Evolutionary conservation across 2,888 invertebrate genomes (phyloP), one percentile per base, ranked within the genome.

Genomic region (Alentia gelatinosa): DNA sequence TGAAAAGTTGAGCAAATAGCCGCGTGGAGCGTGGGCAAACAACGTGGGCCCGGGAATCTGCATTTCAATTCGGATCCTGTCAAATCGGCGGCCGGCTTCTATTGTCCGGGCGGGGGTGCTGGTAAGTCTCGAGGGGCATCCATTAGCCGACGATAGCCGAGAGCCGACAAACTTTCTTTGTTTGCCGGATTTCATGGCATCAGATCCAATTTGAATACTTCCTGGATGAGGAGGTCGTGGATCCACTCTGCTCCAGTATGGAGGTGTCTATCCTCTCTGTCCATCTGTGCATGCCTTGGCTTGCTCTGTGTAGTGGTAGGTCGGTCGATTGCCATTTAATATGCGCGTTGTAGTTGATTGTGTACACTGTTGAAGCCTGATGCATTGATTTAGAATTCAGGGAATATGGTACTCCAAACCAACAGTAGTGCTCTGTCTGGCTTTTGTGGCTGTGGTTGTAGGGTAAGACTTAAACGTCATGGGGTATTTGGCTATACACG

Each of bases 1-100:
- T 83, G 83, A 83, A 3, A 83, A 5, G 83, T 83, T 83, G 40
- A 1, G 83, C 37, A 83, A 83, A 83, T 83, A 83, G 39, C 3
- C 35, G n/a, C 35, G 83, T 35, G 23, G 19, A 30, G 12, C 19
- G 7, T 1, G 26, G 15, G 40, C 19, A 40, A 83, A 40, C 83
- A 83, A 37, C 37, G 19, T 33, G 1, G 33, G 4, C 83, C 5
- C 23, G 1, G 15, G 33, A 68, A 30, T 9, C 68, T 39, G 83
- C 83, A 83, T 83, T 83, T 83, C 26, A 83, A 83, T 83, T 7
- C 83, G 5, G 5, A 33, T 33, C 79, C 33, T 63, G 63, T n/a
- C 63, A 5, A n/a, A 5, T n/a, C 19, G 4, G n/a, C 19, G 15
- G 15, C 63, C 19, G n/a, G n/a, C 12, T 26, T 26, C 63, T 68